Percentiles rank a stretch among this genome's conserved stretches.
Evolutionary conservation across 2,888 invertebrate species (phyloP).

Genomic region (Pseudococcus longispinus): DNA sequence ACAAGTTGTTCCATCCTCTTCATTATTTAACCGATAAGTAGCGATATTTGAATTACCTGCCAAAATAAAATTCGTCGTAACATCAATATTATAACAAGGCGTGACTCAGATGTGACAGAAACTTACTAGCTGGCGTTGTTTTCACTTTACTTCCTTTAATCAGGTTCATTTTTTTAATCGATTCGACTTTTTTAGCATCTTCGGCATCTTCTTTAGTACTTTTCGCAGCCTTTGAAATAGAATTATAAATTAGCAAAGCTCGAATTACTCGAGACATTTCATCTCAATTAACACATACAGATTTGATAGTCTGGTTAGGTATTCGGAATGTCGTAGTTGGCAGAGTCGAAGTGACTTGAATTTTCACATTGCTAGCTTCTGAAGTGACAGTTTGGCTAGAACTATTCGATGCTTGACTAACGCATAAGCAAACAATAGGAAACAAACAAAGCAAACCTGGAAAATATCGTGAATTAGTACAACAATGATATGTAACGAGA

Average conservation of each 20-base stretch:
- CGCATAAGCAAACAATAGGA: neutral
- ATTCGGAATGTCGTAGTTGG: neutral
- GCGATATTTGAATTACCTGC: neutral
- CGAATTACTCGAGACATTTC: neutral
- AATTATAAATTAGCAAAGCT: neutral
- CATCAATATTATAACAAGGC: neutral
- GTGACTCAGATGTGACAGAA: neutral
- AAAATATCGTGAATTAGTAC: neutral
- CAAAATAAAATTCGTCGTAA: neutral
- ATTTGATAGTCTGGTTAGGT: neutral
- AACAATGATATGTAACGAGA: neutral
- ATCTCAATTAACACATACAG: neutral
- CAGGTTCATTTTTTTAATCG: slow-evolving; percentile 25
- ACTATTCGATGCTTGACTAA: neutral
- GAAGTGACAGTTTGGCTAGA: neutral
- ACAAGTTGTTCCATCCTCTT: slow-evolving; percentile 77
- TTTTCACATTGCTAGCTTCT: neutral
- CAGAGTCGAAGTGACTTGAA: neutral
- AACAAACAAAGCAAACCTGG: slow-evolving; percentile 10
- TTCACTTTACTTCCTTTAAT: slow-evolving; percentile 39
- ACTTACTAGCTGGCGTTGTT: slow-evolving; percentile 4
- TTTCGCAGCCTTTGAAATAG: neutral
- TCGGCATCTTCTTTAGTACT: neutral
- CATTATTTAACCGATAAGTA: slow-evolving; percentile 63
- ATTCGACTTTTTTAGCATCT: neutral